Evolutionary conservation across 2,888 invertebrate species (phyloP).

Genomic region (Thecocarcelia acutangulata): DNA sequence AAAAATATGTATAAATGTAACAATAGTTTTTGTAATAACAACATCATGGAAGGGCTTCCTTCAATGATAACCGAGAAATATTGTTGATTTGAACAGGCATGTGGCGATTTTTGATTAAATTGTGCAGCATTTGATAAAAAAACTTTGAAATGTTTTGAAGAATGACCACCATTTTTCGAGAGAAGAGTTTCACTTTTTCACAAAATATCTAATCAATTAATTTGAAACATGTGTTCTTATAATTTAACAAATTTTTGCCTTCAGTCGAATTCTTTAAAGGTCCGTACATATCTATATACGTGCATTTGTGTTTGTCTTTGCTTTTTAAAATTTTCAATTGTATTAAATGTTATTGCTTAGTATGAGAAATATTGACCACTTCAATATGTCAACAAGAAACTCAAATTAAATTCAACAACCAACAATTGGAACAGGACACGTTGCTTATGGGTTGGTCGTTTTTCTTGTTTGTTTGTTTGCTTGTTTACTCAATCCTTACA

Average conservation of each 20-base stretch:
- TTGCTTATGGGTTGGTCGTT: conserved; percentile 44
- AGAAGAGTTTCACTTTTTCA: not conserved
- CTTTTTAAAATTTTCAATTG: conserved; percentile 42
- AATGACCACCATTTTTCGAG: conserved; percentile 10
- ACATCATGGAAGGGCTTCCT: conserved; percentile 48
- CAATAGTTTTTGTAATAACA: conserved; percentile 41
- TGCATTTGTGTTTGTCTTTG: not conserved
- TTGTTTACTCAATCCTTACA: conserved; percentile 62
- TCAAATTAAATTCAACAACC: conserved; percentile 73
- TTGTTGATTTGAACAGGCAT: conserved; percentile 41
- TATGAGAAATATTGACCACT: conserved; percentile 74
- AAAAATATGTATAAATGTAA: conserved; percentile 7
- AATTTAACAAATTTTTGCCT: conserved; percentile 35
- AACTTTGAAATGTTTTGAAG: conserved; percentile 48
- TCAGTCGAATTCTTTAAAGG: not conserved
- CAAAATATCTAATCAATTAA: conserved; percentile 56
- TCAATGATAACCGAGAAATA: conserved; percentile 46
- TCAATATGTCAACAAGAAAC: conserved; percentile 77
- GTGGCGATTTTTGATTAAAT: conserved; percentile 56
- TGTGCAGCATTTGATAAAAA: conserved; percentile 17
- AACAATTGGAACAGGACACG: conserved; percentile 47
- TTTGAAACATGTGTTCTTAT: conserved; percentile 51
- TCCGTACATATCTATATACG: no score
- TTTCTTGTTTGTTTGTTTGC: conserved; percentile 45
- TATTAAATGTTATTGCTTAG: conserved; percentile 65